Evolutionary conservation across 1,140 invertebrate species (phyloP).

Genomic region (Trypoxylus dichotomus): DNA sequence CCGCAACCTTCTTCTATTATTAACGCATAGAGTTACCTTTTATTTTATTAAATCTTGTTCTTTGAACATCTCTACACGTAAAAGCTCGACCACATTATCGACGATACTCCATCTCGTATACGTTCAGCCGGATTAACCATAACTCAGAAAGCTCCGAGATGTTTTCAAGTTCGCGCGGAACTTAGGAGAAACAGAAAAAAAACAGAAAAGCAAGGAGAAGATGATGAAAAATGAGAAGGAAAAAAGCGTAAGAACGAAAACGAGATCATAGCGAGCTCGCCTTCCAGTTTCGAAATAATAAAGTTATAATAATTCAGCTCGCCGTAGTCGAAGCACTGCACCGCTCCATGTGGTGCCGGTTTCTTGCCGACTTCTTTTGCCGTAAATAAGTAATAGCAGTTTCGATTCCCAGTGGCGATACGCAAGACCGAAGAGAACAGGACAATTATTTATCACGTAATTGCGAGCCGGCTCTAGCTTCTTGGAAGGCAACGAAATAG

Average conservation of each 20-base stretch:
- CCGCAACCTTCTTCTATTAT: too few species aligned
- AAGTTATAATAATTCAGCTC: slow-evolving; percentile 19
- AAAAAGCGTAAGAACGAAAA: too few species aligned
- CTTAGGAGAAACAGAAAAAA: background rate
- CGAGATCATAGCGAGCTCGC: background rate
- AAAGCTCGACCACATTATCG: too few species aligned
- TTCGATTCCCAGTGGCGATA: slow-evolving; percentile 22
- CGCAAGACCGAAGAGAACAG: slow-evolving; percentile 11
- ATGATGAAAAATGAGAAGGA: background rate
- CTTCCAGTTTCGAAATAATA: slow-evolving; percentile 5
- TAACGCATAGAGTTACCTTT: too few species aligned
- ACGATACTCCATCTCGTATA: too few species aligned
- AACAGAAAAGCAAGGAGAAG: background rate
- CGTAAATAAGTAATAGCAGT: slow-evolving; percentile 22
- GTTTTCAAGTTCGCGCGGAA: background rate
- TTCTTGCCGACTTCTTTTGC: slow-evolving; percentile 11
- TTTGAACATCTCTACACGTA: too few species aligned
- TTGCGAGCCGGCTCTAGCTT: slow-evolving; percentile 7
- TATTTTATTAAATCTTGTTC: too few species aligned
- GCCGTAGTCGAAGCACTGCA: background rate
- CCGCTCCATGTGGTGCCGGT: background rate
- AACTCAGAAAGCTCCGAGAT: background rate
- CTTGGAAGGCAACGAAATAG: slow-evolving; percentile 13
- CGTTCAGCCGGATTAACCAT: too few species aligned
- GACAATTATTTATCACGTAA: slow-evolving; percentile 21